phyloP scores from a whole-genome alignment of 2,888 invertebrate genomes.

The Ametastegia equiseti region DNA sequence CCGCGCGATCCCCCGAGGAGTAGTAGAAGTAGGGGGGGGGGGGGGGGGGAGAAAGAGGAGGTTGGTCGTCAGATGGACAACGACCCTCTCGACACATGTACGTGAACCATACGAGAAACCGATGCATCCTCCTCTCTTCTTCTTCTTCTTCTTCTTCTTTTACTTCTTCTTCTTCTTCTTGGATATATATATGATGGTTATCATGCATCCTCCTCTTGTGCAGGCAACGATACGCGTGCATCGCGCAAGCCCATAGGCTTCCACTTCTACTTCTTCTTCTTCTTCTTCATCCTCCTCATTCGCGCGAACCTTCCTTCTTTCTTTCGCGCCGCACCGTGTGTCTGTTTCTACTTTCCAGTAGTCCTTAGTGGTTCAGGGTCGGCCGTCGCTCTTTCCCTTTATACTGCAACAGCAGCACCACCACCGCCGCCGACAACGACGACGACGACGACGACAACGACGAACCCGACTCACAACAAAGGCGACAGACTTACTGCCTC shows the following conservation, averaged over 20 bases:
- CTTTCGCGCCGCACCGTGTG: slow-evolving; percentile 31
- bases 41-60: neutral
- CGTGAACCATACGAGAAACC: slow-evolving; percentile 4
- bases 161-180: too few species aligned
- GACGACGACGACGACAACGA: too few species aligned
- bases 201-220: neutral
- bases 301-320: neutral
- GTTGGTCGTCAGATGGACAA: slow-evolving; percentile 33
- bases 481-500: slow-evolving; percentile 16
- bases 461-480: slow-evolving; percentile 4
- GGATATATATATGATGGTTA: too few species aligned
- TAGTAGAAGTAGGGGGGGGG: too few species aligned
- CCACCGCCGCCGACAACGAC: neutral
- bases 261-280: slow-evolving; percentile 5
- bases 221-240: slow-evolving; percentile 20
- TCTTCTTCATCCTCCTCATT: slow-evolving; percentile 15
- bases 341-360: slow-evolving; percentile 37
- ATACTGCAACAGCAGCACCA: slow-evolving; percentile 14
- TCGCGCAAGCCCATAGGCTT: slow-evolving; percentile 27
- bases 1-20: too few species aligned
- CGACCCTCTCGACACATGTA: slow-evolving; percentile 6
- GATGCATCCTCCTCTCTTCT: slow-evolving; percentile 3
- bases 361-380: slow-evolving; percentile 45
- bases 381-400: slow-evolving; percentile 40
- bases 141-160: too few species aligned